Percentiles rank a stretch among this genome's conserved stretches.
phyloP scores from a whole-genome alignment of 2,113 vertebrate species.

The Centrocercus urophasianus region DNA sequence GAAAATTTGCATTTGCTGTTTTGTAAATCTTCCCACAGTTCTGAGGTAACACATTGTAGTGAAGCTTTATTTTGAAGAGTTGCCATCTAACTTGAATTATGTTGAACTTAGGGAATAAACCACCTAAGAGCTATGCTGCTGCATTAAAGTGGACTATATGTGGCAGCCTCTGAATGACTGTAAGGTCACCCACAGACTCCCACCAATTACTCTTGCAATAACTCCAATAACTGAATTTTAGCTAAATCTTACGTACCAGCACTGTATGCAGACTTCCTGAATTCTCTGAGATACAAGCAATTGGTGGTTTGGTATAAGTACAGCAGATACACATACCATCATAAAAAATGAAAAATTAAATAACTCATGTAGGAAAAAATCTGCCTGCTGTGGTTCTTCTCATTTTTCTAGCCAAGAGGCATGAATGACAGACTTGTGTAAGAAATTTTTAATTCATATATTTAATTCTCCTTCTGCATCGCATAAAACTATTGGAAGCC shows the following conservation, averaged over 20 bases:
- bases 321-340: neutral
- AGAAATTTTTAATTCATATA: neutral
- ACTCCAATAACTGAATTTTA: neutral
- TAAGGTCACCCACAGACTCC: neutral
- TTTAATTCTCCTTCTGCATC: neutral
- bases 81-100: neutral
- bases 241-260: neutral
- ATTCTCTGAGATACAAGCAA: neutral
- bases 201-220: neutral
- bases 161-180: neutral
- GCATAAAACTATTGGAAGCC: neutral
- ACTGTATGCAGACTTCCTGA: neutral
- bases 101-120: slow-evolving; percentile 7
- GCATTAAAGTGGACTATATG: neutral
- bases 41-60: neutral
- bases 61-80: neutral
- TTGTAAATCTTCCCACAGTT: neutral
- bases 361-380: neutral
- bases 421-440: neutral
- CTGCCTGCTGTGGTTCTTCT: neutral
- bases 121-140: neutral
- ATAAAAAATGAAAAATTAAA: neutral
- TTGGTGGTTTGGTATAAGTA: neutral
- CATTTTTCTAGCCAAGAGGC: rapidly evolving
- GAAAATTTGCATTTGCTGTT: neutral